These are phyloP conservation scores for Florisuga fusca DNA, from an alignment of 2,797 vertebrate genomes.

Conservation along the genomic window DNA sequence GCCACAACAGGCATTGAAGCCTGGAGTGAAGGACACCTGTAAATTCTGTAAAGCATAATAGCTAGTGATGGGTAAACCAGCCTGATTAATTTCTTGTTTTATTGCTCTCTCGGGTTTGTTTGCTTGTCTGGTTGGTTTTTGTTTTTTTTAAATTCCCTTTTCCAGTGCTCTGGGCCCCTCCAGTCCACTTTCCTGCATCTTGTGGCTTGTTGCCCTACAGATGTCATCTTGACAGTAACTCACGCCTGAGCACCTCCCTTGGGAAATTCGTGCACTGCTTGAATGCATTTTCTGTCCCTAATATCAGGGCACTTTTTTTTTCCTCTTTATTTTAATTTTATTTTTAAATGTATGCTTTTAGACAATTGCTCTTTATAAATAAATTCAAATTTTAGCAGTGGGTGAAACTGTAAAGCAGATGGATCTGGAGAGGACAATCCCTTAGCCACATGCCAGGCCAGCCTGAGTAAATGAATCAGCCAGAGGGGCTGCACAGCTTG, in stretches of 20 bases:
- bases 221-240: constrained; percentile 24
- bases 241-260: neutral
- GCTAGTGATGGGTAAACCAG: neutral
- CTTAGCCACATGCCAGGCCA: neutral
- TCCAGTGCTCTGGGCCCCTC: neutral
- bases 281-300: neutral
- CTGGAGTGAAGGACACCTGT: neutral
- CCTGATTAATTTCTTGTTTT: neutral
- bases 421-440: neutral
- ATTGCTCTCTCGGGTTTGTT: neutral
- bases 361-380: neutral
- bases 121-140: too few relatives aligned
- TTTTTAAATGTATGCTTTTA: neutral
- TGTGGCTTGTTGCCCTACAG: constrained; percentile 27
- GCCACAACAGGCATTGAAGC: neutral
- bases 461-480: neutral
- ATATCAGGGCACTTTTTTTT: neutral
- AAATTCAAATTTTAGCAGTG: neutral
- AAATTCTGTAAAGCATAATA: neutral
- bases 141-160: accelerated
- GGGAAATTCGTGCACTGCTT: neutral
- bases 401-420: neutral
- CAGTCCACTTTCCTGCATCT: constrained; percentile 15
- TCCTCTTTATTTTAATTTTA: too few relatives aligned
- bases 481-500: neutral